A percentile compares a stretch with the other conserved stretches of the same genome.
Evolutionary conservation across 2,797 vertebrate species (phyloP).

Genomic region (Sibirionetta formosa): DNA sequence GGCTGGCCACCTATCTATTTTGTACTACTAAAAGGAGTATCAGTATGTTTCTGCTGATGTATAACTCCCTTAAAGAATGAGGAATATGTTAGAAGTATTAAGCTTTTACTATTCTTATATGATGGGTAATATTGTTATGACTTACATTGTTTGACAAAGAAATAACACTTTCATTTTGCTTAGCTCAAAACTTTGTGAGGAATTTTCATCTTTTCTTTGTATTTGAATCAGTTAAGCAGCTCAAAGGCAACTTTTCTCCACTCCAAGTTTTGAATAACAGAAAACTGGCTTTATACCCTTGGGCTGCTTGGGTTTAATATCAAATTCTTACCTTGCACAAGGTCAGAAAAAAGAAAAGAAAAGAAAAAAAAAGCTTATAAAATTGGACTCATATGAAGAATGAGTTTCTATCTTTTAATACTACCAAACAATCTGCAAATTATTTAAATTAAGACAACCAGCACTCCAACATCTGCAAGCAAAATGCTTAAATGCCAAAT

Average conservation of each 20-base stretch:
- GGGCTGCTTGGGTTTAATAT: constrained; percentile 55
- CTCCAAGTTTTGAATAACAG: constrained; percentile 47
- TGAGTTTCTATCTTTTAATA: constrained; percentile 86
- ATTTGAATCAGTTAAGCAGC: constrained; percentile 40
- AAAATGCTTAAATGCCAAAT: constrained; percentile 84
- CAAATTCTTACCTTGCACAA: constrained; percentile 79
- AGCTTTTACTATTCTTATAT: background rate
- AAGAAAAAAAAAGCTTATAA: constrained; percentile 51
- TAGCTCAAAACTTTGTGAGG: background rate
- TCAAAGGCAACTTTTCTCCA: constrained; percentile 19
- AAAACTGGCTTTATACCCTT: constrained; percentile 55
- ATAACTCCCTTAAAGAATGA: background rate
- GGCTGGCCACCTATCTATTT: background rate
- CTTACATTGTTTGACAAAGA: background rate
- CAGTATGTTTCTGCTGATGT: background rate
- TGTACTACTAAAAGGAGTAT: background rate
- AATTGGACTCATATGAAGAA: constrained; percentile 87
- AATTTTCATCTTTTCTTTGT: constrained; percentile 4
- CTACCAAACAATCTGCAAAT: constrained; percentile 90
- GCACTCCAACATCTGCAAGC: constrained; percentile 88
- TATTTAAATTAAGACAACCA: constrained; percentile 91
- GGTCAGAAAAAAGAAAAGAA: constrained; percentile 63
- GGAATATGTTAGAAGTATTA: background rate
- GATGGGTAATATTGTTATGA: background rate
- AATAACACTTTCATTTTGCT: background rate